Conservation (phyloP, 2,113 vertebrate genomes). For the Gopherus evgoodei region DNA sequence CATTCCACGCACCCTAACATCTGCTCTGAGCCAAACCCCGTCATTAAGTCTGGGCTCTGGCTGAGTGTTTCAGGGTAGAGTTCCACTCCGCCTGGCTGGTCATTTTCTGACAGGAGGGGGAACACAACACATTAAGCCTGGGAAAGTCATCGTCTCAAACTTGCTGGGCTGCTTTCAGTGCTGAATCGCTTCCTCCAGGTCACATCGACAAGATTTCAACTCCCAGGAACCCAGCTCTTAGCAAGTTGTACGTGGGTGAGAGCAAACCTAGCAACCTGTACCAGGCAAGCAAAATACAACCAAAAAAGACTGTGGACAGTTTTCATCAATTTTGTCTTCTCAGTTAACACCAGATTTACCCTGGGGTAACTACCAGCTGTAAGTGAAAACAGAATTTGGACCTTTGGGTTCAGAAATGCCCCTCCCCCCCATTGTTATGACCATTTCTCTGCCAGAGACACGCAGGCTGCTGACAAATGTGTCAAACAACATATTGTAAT, state of each 20-base stretch:
- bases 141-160: constrained; percentile 1
- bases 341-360: not conserved
- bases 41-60: constrained; percentile 48
- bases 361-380: not conserved
- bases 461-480: not conserved
- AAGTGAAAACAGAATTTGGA: not conserved
- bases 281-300: fast-evolving
- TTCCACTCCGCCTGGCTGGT: constrained; percentile 34
- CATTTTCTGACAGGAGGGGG: constrained; percentile 32
- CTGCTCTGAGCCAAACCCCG: constrained; percentile 44
- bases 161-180: not conserved
- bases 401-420: not conserved
- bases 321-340: not conserved
- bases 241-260: too few relatives aligned
- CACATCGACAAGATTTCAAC: not conserved
- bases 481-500: not conserved
- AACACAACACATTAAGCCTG: not conserved
- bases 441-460: not conserved
- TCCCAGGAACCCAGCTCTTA: not conserved
- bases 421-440: not conserved
- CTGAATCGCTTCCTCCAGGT: not conserved
- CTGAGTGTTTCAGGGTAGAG: constrained; percentile 61
- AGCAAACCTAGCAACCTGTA: fast-evolving
- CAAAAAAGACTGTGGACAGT: not conserved
- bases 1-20: constrained; percentile 48